Conservation (phyloP, 2,797 vertebrate genomes). For the Neomorphus geoffroyi region DNA sequence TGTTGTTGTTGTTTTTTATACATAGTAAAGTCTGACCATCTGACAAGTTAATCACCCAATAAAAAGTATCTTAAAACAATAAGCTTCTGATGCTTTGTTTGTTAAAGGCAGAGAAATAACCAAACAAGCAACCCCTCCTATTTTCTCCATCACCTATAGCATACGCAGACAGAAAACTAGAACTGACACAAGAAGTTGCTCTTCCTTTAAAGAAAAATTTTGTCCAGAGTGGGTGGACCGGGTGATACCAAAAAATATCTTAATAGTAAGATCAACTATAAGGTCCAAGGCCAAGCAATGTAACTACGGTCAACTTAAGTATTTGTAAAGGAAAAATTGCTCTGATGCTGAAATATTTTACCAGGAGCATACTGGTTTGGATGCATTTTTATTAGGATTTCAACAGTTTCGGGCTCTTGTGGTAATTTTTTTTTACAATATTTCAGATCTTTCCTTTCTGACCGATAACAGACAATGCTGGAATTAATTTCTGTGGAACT, state of each 20-base stretch:
- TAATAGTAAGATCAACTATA: neutral
- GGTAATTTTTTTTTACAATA: neutral
- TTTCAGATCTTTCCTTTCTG: neutral
- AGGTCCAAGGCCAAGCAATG: neutral
- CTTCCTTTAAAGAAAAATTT: neutral
- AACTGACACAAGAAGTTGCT: neutral
- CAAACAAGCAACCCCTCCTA: neutral
- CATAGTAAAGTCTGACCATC: neutral
- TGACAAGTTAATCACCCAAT: neutral
- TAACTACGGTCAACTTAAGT: neutral
- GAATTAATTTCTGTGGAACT: neutral
- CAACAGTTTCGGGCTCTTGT: neutral
- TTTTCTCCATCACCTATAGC: neutral
- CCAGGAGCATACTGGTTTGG: neutral
- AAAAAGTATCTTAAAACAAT: neutral
- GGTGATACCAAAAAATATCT: neutral
- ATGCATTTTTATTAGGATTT: neutral
- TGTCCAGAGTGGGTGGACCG: neutral
- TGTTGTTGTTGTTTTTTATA: slow-evolving; percentile 27
- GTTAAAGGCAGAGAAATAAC: neutral
- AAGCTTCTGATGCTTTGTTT: neutral
- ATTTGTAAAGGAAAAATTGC: neutral
- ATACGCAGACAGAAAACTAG: neutral
- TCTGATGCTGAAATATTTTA: neutral
- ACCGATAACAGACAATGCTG: fast-evolving